phyloP scores from a whole-genome alignment of 1,140 invertebrate genomes.

The Aphaenogaster ashmeadi region DNA sequence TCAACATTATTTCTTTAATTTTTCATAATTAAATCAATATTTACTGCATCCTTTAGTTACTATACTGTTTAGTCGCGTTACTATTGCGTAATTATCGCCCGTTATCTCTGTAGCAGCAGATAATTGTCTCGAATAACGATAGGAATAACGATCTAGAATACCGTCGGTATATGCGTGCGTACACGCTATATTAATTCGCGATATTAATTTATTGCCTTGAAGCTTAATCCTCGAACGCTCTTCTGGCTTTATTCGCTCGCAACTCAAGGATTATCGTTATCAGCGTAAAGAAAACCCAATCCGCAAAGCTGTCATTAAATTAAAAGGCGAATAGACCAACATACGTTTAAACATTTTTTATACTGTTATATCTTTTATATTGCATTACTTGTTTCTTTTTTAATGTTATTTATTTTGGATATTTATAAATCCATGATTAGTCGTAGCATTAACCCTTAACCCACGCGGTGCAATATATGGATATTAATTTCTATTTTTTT shows the following conservation, averaged over 20 bases:
- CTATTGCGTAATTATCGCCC: not conserved
- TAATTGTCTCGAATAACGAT: constrained; percentile 3
- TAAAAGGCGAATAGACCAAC: not conserved
- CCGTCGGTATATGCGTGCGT: too few species aligned
- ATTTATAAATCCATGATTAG: not conserved
- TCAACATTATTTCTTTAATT: not conserved
- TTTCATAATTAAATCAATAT: constrained; percentile 1
- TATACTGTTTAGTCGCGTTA: not conserved
- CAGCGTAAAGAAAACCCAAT: not conserved
- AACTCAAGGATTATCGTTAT: not conserved
- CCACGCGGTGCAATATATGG: too few species aligned
- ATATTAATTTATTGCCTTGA: not conserved
- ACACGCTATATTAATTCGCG: not conserved
- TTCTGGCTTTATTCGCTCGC: not conserved
- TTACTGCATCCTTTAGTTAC: not conserved
- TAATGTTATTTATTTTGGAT: not conserved
- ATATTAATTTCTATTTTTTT: too few species aligned
- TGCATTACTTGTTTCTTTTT: not conserved
- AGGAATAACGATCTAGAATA: constrained; percentile 15
- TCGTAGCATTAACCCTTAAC: not conserved
- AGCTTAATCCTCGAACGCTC: not conserved
- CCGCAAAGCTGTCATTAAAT: not conserved
- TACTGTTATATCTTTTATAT: not conserved
- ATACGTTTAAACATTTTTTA: not conserved
- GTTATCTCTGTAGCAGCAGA: not conserved